Conservation (phyloP, 2,888 invertebrate genomes). For the Dryococelus australis region DNA sequence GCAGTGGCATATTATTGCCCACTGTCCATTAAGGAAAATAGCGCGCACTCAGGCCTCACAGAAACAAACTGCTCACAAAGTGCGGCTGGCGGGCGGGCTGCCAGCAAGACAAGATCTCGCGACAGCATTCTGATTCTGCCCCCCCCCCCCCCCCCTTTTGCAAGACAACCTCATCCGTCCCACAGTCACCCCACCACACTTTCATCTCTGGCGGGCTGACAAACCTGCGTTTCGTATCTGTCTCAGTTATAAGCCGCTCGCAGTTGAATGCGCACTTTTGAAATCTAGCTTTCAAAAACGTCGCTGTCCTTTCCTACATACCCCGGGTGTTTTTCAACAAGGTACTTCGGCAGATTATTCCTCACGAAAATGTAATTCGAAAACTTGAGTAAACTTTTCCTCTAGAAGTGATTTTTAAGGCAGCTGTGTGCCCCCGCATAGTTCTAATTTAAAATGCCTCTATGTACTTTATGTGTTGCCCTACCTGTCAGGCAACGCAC, state of each 20-base stretch:
- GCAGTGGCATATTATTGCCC: constrained; percentile 16
- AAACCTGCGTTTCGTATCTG: neutral
- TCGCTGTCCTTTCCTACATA: no score
- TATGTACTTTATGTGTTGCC: no score
- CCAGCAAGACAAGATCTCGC: neutral
- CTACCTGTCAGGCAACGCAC: no score
- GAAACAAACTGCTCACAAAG: neutral
- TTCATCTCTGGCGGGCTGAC: neutral
- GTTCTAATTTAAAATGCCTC: no score
- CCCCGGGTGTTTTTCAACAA: no score
- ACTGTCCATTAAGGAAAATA: neutral
- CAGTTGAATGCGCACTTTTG: no score
- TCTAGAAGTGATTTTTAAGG: no score
- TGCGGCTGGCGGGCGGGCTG: neutral
- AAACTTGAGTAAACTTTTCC: no score
- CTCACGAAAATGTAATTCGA: no score
- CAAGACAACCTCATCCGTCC: neutral
- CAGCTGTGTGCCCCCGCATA: no score
- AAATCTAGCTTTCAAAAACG: no score
- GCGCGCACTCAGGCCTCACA: neutral
- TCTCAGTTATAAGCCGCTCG: neutral
- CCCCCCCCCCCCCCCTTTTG: neutral
- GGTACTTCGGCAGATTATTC: no score
- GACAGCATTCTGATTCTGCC: neutral
- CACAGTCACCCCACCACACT: neutral